Base-by-base conservation (phyloP, 2,888 invertebrate genomes). In the Pristionchus maxplancki region DNA sequence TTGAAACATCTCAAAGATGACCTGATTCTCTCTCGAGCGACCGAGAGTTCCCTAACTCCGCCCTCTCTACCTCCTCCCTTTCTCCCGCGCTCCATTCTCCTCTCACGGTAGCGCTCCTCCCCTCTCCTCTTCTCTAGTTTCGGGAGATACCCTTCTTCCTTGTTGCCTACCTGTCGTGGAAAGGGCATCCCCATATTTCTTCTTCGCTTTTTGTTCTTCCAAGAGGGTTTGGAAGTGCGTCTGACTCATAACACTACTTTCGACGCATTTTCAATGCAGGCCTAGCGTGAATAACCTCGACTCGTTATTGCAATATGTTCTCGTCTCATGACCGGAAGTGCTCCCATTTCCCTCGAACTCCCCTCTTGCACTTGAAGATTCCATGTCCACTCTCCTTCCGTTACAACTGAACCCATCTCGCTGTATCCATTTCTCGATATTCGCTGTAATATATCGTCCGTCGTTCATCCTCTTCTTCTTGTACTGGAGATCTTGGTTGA, bases 11-110 rank as follows among this genome's bases (percentile, higher is more conserved):
- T 74, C 67, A 53, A 67, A 13, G 31, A 44, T 24, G 44, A n/a
- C 78, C 20, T 78, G 40, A 78, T 37, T 20, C 28, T 40, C 24
- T 67, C 67, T 28, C 5, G 67, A 86, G 48, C 40, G n/a, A n/a
- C 64, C 88, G 87, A 87, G 88, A 88, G 88, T 90, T 88, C 88
- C 88, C 89, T 89, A 81, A 86, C 89, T 87, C 87, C 87, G 87
- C 88, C 88, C 88, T 87, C 88, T 82, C 87, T 84, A 58, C 62
- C 64, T 50, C 50, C 53, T 81, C 82, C 20, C 86, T 74, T 58
- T 50, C 88, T 81, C 48, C 62, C 81, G 78, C 81, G 48, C 34
- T 74, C 71, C 67, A 37, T 71, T 53, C 74, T 58, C 85, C 87
- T 90, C 90, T 88, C 81, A 28, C 81, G 78, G 28, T 31, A 48